Conservation (phyloP, 2,113 vertebrate genomes). For the Sturnus vulgaris region DNA sequence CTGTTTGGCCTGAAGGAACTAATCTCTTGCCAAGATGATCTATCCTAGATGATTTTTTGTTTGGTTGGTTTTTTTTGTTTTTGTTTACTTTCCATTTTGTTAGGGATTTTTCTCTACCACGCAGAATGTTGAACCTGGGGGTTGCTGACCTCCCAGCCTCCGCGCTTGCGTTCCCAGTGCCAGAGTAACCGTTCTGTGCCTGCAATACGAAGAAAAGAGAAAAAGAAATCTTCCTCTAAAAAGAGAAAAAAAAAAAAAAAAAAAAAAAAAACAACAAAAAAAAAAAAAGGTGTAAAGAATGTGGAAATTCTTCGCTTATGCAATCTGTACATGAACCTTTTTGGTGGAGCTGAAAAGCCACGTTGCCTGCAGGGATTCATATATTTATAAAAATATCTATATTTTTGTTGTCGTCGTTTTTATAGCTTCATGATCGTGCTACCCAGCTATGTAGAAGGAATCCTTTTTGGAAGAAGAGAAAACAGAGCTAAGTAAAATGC, state of each 20-base stretch:
- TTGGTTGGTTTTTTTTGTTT: background rate
- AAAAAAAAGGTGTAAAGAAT: conserved; percentile 51
- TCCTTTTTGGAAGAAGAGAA: conserved; percentile 27
- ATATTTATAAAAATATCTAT: conserved; percentile 65
- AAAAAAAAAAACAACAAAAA: background rate
- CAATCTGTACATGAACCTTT: conserved; percentile 68
- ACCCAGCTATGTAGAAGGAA: conserved; percentile 25
- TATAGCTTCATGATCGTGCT: conserved; percentile 69
- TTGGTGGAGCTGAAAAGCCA: conserved; percentile 63
- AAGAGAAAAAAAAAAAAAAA: background rate
- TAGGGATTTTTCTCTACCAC: conserved; percentile 1
- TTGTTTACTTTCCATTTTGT: background rate
- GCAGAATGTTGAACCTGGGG: conserved; percentile 49
- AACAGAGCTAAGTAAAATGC: background rate
- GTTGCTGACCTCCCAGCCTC: background rate
- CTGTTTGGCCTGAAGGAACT: conserved; percentile 73
- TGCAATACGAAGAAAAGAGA: conserved; percentile 52
- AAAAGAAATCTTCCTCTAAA: background rate
- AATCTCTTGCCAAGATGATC: conserved; percentile 62
- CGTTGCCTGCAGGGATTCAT: conserved; percentile 68
- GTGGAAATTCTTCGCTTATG: conserved; percentile 65
- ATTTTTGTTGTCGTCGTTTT: conserved; percentile 69
- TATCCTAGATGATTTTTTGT: background rate
- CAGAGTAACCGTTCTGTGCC: conserved; percentile 64
- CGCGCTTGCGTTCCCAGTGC: background rate